Percentiles rank a stretch among this genome's conserved stretches.
phyloP scores from a whole-genome alignment of 1,140 invertebrate genomes.

The Ceratosolen fusciceps region DNA sequence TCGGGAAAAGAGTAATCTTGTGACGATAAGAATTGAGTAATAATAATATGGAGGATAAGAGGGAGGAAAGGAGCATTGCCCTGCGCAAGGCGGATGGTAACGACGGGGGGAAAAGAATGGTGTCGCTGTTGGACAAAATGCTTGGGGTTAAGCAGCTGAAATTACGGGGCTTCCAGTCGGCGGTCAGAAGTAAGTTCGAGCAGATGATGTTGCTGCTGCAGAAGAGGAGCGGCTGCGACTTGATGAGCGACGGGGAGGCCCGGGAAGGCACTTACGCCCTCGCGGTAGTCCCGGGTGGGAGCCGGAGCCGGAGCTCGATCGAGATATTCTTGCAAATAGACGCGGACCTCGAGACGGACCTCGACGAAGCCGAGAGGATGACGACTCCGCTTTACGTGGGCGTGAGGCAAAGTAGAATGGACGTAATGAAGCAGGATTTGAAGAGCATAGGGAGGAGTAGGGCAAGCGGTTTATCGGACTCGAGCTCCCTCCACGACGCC shows the following conservation, averaged over 20 bases:
- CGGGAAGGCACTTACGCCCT: background rate
- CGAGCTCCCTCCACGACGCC: background rate
- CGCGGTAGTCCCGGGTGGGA: background rate
- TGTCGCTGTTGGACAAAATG: no score
- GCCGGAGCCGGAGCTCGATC: background rate
- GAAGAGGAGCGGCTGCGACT: background rate
- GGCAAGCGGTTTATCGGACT: background rate
- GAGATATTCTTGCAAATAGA: background rate
- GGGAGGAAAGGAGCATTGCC: no score
- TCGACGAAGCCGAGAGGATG: background rate
- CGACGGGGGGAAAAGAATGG: no score
- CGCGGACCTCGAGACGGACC: background rate
- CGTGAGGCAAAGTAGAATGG: background rate
- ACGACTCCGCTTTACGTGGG: background rate
- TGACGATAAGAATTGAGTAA: no score
- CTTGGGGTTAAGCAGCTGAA: no score
- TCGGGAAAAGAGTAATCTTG: no score
- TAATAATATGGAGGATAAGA: no score
- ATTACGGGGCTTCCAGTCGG: no score
- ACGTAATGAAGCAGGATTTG: background rate
- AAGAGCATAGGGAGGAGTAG: background rate
- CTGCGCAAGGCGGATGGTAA: no score
- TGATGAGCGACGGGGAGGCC: background rate
- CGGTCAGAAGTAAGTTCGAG: no score
- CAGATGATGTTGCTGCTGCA: background rate